Percentiles rank a stretch among this genome's conserved stretches.
Evolutionary conservation across 1,140 invertebrate species (phyloP).

Genomic region (Coelopa frigida): DNA sequence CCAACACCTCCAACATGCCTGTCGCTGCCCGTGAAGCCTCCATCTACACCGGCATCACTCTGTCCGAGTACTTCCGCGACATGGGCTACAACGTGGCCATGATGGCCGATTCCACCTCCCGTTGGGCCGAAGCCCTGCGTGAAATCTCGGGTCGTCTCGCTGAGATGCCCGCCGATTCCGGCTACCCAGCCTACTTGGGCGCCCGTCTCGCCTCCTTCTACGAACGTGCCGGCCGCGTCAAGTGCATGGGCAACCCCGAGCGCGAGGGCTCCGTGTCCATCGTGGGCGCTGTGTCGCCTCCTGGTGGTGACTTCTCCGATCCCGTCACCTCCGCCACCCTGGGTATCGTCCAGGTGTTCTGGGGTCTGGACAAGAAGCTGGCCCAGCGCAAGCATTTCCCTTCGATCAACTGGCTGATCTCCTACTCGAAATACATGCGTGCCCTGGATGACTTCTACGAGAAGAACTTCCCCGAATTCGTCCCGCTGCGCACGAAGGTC

Average conservation of each 20-base stretch:
- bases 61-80: constrained; percentile 71
- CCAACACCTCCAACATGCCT: constrained; percentile 85
- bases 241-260: constrained; percentile 53
- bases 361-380: constrained; percentile 69
- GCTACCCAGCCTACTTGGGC: constrained; percentile 66
- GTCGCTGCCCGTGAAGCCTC: constrained; percentile 80
- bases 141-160: constrained; percentile 80
- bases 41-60: constrained; percentile 75
- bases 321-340: constrained; percentile 64
- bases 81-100: constrained; percentile 82
- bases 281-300: constrained; percentile 70
- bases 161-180: constrained; percentile 76
- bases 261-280: constrained; percentile 67
- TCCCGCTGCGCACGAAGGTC: constrained; percentile 52
- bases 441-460: constrained; percentile 77
- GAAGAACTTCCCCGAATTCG: constrained; percentile 62
- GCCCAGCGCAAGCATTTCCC: constrained; percentile 71
- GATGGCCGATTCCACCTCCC: constrained; percentile 82
- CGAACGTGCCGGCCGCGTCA: constrained; percentile 63
- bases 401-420: constrained; percentile 68
- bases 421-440: constrained; percentile 75
- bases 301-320: constrained; percentile 71
- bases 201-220: constrained; percentile 66
- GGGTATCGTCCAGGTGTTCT: constrained; percentile 59
- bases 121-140: constrained; percentile 78